Percentiles rank a stretch among this genome's conserved stretches.
Conservation (phyloP, 2,888 invertebrate species). For the Synergus itoensis region DNA sequence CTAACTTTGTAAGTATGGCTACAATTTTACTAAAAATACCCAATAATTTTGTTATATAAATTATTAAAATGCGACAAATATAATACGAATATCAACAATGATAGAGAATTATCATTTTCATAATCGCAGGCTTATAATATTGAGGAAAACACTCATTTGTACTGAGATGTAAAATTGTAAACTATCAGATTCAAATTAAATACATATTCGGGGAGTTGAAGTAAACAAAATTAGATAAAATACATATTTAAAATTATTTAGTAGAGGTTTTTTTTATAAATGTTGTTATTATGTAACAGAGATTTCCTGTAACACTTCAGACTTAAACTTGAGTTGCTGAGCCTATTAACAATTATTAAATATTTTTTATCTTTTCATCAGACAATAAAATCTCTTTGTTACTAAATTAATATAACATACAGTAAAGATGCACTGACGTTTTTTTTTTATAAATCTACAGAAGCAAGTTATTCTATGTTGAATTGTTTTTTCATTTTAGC, state of each 20-base stretch:
- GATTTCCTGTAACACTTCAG: background rate
- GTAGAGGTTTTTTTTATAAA: background rate
- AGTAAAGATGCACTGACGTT: too few relatives aligned
- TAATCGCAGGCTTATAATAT: constrained; percentile 19
- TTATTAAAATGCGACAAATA: constrained; percentile 33
- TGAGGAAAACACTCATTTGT: constrained; percentile 18
- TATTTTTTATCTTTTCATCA: background rate
- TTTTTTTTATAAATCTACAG: background rate
- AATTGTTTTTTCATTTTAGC: background rate
- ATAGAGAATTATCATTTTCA: constrained; percentile 13
- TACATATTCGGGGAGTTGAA: background rate
- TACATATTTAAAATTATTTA: background rate
- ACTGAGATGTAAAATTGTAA: constrained; percentile 6
- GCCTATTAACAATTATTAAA: background rate
- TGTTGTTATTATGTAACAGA: background rate
- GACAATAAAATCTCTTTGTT: background rate
- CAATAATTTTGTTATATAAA: constrained; percentile 10
- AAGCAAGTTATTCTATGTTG: background rate
- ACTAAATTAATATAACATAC: background rate
- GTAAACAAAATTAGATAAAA: background rate
- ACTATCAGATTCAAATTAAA: constrained; percentile 22
- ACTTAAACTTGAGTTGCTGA: background rate
- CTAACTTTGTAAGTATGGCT: constrained; percentile 57
- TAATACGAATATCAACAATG: constrained; percentile 9
- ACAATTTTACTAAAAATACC: constrained; percentile 51